Percentiles rank a stretch among this genome's conserved stretches.
phyloP scores from a whole-genome alignment of 2,888 invertebrate species.

The Leptogaster cylindrica region DNA sequence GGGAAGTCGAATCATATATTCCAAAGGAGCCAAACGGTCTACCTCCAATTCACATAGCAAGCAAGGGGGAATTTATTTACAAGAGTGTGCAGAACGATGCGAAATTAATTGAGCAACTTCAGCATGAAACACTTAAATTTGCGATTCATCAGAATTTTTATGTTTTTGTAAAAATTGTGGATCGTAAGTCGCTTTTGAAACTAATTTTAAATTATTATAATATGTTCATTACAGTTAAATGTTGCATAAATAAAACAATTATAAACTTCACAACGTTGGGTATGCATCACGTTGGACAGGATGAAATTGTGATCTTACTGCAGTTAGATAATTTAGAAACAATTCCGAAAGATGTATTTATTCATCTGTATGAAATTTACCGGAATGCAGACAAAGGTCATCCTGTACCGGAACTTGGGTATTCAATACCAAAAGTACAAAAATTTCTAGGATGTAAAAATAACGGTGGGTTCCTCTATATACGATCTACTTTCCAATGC shows the following conservation, averaged over 20 bases:
- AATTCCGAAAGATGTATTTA: conserved; percentile 76
- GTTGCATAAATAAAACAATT: conserved; percentile 74
- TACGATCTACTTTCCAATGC: conserved; percentile 81
- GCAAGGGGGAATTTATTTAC: conserved; percentile 55
- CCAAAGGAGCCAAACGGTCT: conserved; percentile 62
- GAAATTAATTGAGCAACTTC: conserved; percentile 66
- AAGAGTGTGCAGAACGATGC: conserved; percentile 63
- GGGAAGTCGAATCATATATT: conserved; percentile 56
- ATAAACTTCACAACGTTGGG: conserved; percentile 82
- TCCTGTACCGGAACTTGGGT: conserved; percentile 73
- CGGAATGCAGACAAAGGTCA: conserved; percentile 72
- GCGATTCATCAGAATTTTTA: conserved; percentile 77
- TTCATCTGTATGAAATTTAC: conserved; percentile 76
- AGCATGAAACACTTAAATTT: conserved; percentile 72
- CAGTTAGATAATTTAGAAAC: conserved; percentile 70
- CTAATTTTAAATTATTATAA: neutral
- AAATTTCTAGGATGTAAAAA: conserved; percentile 73
- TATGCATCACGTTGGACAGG: conserved; percentile 80
- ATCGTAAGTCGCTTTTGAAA: conserved; percentile 67
- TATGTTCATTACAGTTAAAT: conserved; percentile 70
- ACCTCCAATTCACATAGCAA: conserved; percentile 63
- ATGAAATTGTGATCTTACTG: conserved; percentile 78
- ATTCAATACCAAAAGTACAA: conserved; percentile 64
- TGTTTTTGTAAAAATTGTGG: conserved; percentile 75
- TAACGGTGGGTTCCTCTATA: conserved; percentile 82